These are phyloP conservation scores for Cyprinodon tularosa DNA, from an alignment of 2,113 vertebrate genomes.

Conservation along the genomic window DNA sequence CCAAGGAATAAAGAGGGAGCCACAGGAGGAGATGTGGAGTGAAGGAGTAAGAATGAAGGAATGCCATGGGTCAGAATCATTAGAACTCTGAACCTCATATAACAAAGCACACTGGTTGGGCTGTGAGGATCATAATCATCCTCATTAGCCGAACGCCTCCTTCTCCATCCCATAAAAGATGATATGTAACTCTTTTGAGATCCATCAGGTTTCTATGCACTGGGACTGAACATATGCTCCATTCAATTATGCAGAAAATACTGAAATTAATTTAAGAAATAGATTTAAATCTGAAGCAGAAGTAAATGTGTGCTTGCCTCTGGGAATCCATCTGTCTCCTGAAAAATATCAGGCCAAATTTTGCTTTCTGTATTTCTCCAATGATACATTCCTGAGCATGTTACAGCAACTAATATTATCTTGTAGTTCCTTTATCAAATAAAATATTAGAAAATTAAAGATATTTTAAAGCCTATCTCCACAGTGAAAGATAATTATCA, in stretches of 20 bases:
- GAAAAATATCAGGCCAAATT: conserved; percentile 15
- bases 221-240: conserved; percentile 58
- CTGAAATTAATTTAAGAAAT: conserved; percentile 16
- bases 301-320: conserved; percentile 37
- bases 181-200: conserved; percentile 41
- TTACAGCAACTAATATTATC: neutral
- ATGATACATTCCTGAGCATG: conserved; percentile 6
- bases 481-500: neutral
- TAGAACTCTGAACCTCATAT: conserved; percentile 50
- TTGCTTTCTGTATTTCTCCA: conserved; percentile 3
- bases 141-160: conserved; percentile 61
- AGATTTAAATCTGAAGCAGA: conserved; percentile 25
- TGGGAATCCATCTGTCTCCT: conserved; percentile 14
- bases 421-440: conserved; percentile 1
- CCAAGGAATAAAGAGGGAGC: neutral
- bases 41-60: conserved; percentile 25
- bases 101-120: conserved; percentile 49
- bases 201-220: conserved; percentile 23
- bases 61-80: conserved; percentile 57
- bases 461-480: neutral
- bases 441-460: neutral
- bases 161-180: conserved; percentile 39
- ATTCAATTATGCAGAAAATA: conserved; percentile 34
- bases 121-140: conserved; percentile 58
- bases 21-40: conserved; percentile 4